Percentiles rank a stretch among this genome's conserved stretches.
Conservation (phyloP, 1,140 invertebrate species). For the Procambarus virginalis region DNA sequence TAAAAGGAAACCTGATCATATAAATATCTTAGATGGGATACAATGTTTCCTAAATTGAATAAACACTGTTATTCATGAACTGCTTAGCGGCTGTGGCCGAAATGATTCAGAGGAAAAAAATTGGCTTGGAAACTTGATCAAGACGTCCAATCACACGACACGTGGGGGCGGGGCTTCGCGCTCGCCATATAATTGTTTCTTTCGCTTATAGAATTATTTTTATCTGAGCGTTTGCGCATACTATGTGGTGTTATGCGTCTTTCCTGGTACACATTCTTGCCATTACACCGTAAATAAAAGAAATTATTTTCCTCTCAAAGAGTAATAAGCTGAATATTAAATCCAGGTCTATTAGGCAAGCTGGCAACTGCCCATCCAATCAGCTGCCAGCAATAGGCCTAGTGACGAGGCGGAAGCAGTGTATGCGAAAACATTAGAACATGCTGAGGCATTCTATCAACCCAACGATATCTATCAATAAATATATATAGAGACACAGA, state of each 20-base stretch:
- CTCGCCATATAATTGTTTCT: neutral
- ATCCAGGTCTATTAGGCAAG: neutral
- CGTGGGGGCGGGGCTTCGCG: conserved; percentile 40
- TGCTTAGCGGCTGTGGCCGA: conserved; percentile 54
- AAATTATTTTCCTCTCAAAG: neutral
- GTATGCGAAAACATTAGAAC: conserved; percentile 58
- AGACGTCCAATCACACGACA: conserved; percentile 59
- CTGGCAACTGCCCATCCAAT: conserved; percentile 47
- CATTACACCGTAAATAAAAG: neutral
- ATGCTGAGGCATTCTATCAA: conserved; percentile 55
- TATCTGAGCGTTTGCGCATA: neutral
- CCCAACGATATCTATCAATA: conserved; percentile 37
- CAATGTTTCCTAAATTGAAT: conserved; percentile 61
- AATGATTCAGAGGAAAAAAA: conserved; percentile 63
- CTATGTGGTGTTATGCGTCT: neutral
- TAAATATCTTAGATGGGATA: conserved; percentile 58
- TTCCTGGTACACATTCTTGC: neutral
- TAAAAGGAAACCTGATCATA: conserved; percentile 33
- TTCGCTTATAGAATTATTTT: neutral
- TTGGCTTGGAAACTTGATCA: conserved; percentile 61
- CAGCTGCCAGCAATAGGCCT: conserved; percentile 51
- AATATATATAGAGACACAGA: no score
- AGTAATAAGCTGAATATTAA: neutral
- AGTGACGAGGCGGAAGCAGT: conserved; percentile 60
- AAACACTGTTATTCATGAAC: conserved; percentile 65